phyloP scores from a whole-genome alignment of 2,113 vertebrate species.

The Semicossyphus pulcher region DNA sequence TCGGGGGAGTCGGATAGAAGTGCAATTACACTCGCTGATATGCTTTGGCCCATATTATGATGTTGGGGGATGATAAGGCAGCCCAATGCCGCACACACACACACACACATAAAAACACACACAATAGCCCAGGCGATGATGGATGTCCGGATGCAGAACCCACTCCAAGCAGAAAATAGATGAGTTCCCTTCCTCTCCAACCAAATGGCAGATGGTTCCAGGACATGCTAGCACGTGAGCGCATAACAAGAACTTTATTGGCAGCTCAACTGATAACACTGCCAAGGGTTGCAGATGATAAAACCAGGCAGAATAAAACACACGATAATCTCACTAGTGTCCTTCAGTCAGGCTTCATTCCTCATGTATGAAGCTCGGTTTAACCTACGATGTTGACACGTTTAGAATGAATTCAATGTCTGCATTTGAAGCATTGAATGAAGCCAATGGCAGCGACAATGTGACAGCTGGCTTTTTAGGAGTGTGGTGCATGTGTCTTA shows the following conservation, averaged over 20 bases:
- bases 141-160: conserved; percentile 59
- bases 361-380: conserved; percentile 3
- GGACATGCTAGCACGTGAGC: conserved; percentile 13
- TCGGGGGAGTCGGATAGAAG: conserved; percentile 60
- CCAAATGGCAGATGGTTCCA: conserved; percentile 52
- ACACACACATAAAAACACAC: conserved; percentile 20
- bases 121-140: conserved; percentile 57
- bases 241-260: conserved; percentile 43
- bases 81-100: conserved; percentile 19
- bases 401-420: not conserved
- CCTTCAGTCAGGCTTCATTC: conserved; percentile 14
- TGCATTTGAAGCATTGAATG: not conserved
- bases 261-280: conserved; percentile 28
- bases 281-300: conserved; percentile 1
- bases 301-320: conserved; percentile 14
- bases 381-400: not conserved
- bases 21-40: conserved; percentile 74
- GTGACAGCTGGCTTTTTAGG: not conserved
- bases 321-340: conserved; percentile 9
- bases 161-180: conserved; percentile 66
- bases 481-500: not conserved
- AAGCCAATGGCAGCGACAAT: not conserved
- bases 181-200: conserved; percentile 42
- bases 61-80: conserved; percentile 66
- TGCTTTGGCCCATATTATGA: conserved; percentile 77